phyloP scores from a whole-genome alignment of 2,888 invertebrate species.

The Abrostola tripartita region DNA sequence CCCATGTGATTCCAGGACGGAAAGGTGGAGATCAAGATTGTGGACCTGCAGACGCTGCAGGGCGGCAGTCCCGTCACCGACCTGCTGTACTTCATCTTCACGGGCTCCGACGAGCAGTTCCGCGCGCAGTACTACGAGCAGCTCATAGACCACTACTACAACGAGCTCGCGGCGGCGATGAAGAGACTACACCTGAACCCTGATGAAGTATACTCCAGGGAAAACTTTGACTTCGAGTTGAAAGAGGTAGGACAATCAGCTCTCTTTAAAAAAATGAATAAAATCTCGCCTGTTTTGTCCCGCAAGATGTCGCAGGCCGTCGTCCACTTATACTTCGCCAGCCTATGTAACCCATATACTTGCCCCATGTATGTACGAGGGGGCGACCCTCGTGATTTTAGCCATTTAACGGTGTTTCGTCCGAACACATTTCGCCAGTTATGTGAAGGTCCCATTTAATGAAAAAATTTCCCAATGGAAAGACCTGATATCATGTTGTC shows the following conservation, averaged over 20 bases:
- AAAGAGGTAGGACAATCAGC: constrained; percentile 57
- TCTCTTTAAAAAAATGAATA: too few species aligned
- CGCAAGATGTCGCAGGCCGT: too few species aligned
- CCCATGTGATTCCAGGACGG: constrained; percentile 61
- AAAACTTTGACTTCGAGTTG: constrained; percentile 67
- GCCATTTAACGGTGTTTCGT: too few species aligned
- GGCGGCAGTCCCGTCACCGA: constrained; percentile 68
- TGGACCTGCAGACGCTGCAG: constrained; percentile 76
- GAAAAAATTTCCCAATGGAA: too few species aligned
- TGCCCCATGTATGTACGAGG: too few species aligned
- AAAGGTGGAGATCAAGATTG: constrained; percentile 59
- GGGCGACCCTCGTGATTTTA: too few species aligned
- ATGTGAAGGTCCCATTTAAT: too few species aligned
- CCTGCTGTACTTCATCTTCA: constrained; percentile 74
- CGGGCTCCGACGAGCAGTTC: constrained; percentile 73
- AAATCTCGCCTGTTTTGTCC: too few species aligned
- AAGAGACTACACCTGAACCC: constrained; percentile 61
- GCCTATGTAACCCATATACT: too few species aligned
- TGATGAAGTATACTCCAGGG: constrained; percentile 64
- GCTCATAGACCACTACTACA: constrained; percentile 63
- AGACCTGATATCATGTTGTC: too few species aligned
- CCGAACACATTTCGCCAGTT: too few species aligned
- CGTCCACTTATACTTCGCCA: too few species aligned
- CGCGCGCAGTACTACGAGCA: constrained; percentile 59
- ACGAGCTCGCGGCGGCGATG: constrained; percentile 61